Evolutionary conservation across 2,113 vertebrate genomes (phyloP).

Genomic region (Balaenoptera acutorostrata): DNA sequence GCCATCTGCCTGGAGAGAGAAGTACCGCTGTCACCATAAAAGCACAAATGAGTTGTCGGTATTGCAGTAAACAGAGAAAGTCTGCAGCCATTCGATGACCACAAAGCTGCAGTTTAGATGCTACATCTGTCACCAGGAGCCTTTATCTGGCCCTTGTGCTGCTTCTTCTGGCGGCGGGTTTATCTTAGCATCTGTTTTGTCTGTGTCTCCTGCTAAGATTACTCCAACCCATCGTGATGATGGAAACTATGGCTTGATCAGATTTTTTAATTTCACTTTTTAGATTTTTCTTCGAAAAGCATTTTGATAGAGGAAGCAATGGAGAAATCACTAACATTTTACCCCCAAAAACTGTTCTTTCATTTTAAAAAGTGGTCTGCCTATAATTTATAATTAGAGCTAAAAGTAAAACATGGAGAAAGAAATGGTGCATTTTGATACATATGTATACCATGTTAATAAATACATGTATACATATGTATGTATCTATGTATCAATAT

Average conservation of each 20-base stretch:
- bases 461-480: background rate
- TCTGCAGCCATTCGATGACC: background rate
- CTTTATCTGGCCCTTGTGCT: background rate
- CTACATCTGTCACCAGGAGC: background rate
- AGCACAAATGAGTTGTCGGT: background rate
- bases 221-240: background rate
- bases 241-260: background rate
- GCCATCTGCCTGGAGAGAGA: background rate
- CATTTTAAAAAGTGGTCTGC: background rate
- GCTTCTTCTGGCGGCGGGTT: background rate
- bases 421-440: background rate
- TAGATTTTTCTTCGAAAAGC: conserved; percentile 5
- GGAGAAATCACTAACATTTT: conserved; percentile 16
- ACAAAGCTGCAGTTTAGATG: background rate
- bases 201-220: background rate
- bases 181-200: background rate
- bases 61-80: background rate
- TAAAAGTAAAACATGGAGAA: background rate
- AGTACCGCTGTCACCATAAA: background rate
- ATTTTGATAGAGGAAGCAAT: background rate
- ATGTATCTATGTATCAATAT: background rate
- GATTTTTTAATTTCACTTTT: conserved; percentile 11
- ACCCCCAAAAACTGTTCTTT: background rate
- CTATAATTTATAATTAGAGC: background rate
- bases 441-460: background rate